These are phyloP conservation scores for Taxidea taxus DNA, from an alignment of 2,113 vertebrate species.

Conservation along the genomic window DNA sequence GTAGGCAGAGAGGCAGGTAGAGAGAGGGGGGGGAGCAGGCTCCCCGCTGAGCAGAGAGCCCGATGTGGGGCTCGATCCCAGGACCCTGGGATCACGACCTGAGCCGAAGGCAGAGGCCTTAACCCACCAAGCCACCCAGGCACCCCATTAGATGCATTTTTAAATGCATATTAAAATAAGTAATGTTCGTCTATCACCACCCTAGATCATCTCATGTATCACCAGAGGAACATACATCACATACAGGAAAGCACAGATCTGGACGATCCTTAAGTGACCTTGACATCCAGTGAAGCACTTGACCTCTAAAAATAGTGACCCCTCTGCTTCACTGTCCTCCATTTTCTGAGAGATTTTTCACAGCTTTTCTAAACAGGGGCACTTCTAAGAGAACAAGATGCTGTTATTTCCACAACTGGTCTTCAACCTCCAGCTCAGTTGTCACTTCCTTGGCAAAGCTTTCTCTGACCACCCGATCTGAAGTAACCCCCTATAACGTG, in stretches of 20 bases:
- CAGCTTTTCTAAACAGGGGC: constrained; percentile 18
- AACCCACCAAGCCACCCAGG: too few species aligned
- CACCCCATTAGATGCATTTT: background rate
- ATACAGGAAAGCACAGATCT: background rate
- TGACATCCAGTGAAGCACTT: constrained; percentile 1
- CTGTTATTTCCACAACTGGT: constrained; percentile 35
- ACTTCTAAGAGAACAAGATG: constrained; percentile 43
- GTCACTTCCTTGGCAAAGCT: constrained; percentile 12
- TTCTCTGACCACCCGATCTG: constrained; percentile 15
- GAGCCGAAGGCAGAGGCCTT: too few species aligned
- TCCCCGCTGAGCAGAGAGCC: too few species aligned
- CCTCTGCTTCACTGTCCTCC: background rate
- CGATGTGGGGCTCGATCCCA: too few species aligned
- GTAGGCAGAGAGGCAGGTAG: too few species aligned
- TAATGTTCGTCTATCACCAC: background rate
- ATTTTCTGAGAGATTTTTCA: constrained; percentile 42
- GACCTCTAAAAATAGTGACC: constrained; percentile 18
- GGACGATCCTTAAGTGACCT: background rate
- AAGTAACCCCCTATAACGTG: background rate
- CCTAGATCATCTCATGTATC: background rate
- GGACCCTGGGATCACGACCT: too few species aligned
- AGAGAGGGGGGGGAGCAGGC: too few species aligned
- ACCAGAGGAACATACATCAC: background rate
- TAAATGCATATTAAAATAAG: constrained; percentile 36
- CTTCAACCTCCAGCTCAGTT: background rate